These are phyloP conservation scores for Catharus fuscescens DNA, from an alignment of 2,113 vertebrate species.

Conservation along the genomic window DNA sequence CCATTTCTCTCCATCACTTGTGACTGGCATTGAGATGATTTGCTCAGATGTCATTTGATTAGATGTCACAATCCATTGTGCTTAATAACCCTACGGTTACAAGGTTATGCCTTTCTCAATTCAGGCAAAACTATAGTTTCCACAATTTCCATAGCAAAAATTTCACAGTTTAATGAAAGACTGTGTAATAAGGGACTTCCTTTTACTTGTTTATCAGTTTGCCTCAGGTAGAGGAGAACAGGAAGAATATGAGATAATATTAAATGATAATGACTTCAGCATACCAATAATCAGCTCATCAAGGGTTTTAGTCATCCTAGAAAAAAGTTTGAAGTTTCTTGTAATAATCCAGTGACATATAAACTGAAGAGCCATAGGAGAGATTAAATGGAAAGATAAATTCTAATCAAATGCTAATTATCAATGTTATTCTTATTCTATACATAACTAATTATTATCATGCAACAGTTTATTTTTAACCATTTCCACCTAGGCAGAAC, in stretches of 20 bases:
- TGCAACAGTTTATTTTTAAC: background rate
- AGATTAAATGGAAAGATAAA: conserved; percentile 11
- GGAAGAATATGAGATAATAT: conserved; percentile 13
- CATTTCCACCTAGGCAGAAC: background rate
- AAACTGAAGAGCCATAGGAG: background rate
- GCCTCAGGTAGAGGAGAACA: conserved; percentile 12
- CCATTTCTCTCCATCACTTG: background rate
- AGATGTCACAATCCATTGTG: background rate
- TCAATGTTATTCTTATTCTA: background rate
- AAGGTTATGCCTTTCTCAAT: background rate
- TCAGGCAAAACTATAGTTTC: background rate
- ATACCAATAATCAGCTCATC: conserved; percentile 4
- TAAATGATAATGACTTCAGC: conserved; percentile 18
- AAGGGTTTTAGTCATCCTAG: background rate
- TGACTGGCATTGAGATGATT: background rate
- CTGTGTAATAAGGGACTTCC: background rate
- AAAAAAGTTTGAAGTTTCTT: background rate
- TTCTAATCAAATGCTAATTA: background rate
- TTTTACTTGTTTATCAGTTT: conserved; percentile 31
- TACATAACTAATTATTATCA: background rate
- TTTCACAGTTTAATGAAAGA: conserved; percentile 22
- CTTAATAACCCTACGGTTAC: background rate
- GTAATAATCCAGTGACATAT: background rate
- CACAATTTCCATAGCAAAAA: background rate
- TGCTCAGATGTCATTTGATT: background rate